Base-by-base conservation (phyloP, 2,113 vertebrate species). In the Phyllostomus hastatus region DNA sequence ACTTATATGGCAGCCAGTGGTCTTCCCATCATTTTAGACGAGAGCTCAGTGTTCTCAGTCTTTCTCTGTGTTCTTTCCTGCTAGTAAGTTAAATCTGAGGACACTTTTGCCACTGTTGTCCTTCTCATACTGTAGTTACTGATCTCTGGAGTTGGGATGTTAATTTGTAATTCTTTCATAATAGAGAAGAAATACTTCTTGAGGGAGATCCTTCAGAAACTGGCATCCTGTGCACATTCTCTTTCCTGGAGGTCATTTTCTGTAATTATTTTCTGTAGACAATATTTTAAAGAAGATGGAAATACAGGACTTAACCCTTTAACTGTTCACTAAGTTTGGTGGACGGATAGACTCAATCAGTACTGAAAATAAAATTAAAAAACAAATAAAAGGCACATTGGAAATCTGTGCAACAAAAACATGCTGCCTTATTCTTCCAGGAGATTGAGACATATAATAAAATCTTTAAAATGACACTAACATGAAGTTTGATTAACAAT, bases 201-300 rank as follows among this genome's bases (percentile, higher is more conserved):
- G 57, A 88, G 88, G 73, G 64, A 59, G 73, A 64, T 73, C 54
- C 78, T 95, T 84, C 48, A 59, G 93, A n/a, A 94, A 97, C 72
- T 50, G 46, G 46, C 22, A n/a, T 67, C 73, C 24, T 0, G 0
- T 88, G 69, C 15, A 57, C 10, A 48, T n/a, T 86, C 12, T 93
- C 41, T 76, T 67, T 26, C 41, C 35, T 76, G 73, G 70, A 94
- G 64, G 70, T 92, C 15, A 80, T 80, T 96, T 97, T 92, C 81
- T 96, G 46, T 69, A 85, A 95, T 96, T 90, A 76, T 91, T 94
- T 94, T 94, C 78, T 67, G 10, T 69, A 91, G 82, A 94, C 46
- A 38, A 43, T 83, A 59, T 90, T 94, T 46, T 87, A 69, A 96
- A 95, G 92, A 97, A 89, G 28, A 59, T 69, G 14, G 78, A 84